These are phyloP conservation scores for Polypedilum pembai DNA, from an alignment of 1,140 invertebrate genomes.

Conservation along the genomic window DNA sequence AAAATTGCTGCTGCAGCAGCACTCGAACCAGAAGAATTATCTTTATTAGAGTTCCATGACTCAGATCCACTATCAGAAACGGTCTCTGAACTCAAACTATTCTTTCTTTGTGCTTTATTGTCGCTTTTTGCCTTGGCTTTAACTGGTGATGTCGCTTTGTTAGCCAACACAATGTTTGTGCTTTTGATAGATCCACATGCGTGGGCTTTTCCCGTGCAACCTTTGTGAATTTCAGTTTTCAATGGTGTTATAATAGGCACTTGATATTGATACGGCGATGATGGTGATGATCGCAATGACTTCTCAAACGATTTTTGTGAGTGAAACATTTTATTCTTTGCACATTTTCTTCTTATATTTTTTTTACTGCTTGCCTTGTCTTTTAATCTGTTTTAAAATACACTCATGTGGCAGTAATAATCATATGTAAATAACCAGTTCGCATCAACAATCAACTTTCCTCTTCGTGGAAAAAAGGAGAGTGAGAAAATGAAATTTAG, in stretches of 20 bases:
- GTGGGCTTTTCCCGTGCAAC: constrained; percentile 62
- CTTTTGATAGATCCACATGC: constrained; percentile 53
- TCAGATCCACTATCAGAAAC: constrained; percentile 50
- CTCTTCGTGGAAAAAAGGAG: neutral
- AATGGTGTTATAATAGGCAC: constrained; percentile 46
- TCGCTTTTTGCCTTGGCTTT: constrained; percentile 33
- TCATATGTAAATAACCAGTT: neutral
- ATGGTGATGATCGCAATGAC: constrained; percentile 48
- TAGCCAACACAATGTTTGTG: constrained; percentile 29
- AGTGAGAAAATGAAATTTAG: neutral
- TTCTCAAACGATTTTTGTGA: constrained; percentile 57
- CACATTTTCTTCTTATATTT: neutral
- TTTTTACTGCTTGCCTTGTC: neutral
- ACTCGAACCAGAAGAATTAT: neutral
- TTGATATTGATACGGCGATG: constrained; percentile 35
- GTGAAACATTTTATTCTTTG: constrained; percentile 47
- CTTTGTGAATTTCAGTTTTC: constrained; percentile 55
- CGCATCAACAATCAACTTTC: neutral
- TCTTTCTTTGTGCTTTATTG: constrained; percentile 42
- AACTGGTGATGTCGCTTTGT: neutral
- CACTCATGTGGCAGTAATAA: neutral
- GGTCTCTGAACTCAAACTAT: constrained; percentile 50
- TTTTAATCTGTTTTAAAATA: neutral
- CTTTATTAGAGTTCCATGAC: constrained; percentile 34
- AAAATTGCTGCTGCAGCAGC: constrained; percentile 33